Evolutionary conservation across 2,113 vertebrate genomes (phyloP).

Genomic region (Trochalopteron elliotii): DNA sequence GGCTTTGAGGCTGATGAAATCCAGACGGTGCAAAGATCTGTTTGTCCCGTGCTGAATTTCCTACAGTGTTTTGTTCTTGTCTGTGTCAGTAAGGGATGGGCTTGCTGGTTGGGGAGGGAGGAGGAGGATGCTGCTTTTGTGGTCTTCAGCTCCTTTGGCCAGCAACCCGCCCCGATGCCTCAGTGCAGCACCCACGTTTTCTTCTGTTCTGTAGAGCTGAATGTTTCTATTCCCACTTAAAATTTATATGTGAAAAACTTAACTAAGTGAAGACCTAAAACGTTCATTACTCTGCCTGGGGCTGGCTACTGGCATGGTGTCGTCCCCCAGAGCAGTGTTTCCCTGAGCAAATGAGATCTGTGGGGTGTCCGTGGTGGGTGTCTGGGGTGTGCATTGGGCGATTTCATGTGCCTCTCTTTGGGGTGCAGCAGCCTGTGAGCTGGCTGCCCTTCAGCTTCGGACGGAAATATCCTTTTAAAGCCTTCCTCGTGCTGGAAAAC

Average conservation of each 20-base stretch:
- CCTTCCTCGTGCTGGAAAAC: not conserved
- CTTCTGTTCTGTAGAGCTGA: rapidly evolving
- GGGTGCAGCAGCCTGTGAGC: too few species aligned
- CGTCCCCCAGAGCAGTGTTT: rapidly evolving
- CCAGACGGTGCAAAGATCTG: not conserved
- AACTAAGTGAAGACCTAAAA: not conserved
- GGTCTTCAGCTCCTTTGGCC: not conserved
- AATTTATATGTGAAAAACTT: not conserved
- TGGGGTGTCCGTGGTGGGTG: not conserved
- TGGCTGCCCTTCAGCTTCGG: not conserved
- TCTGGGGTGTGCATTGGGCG: not conserved
- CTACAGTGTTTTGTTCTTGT: not conserved
- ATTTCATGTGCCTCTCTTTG: not conserved
- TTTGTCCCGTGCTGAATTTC: not conserved
- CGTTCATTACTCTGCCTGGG: rapidly evolving
- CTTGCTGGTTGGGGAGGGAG: too few species aligned
- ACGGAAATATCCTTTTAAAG: not conserved
- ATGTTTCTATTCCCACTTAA: not conserved
- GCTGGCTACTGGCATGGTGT: not conserved
- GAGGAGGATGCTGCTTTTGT: not conserved
- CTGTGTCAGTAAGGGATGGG: not conserved
- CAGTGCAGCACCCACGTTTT: not conserved
- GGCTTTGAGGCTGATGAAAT: not conserved
- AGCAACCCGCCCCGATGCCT: rapidly evolving
- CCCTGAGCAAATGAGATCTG: not conserved